These are phyloP conservation scores for Zosterops lateralis DNA, from an alignment of 2,113 vertebrate genomes.

Conservation along the genomic window DNA sequence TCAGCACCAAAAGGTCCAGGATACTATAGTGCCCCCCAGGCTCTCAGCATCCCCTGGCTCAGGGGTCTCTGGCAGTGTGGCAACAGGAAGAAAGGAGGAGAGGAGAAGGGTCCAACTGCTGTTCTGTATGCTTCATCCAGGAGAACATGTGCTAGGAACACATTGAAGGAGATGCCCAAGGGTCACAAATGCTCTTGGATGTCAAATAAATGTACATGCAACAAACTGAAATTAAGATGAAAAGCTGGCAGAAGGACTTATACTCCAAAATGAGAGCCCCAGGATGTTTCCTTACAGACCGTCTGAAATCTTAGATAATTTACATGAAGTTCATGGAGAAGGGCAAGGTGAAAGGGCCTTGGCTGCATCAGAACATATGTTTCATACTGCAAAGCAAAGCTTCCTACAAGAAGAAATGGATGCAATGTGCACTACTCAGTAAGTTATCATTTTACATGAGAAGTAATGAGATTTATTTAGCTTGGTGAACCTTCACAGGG, in stretches of 20 bases:
- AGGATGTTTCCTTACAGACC: conserved; percentile 28
- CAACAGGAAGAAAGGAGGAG: background rate
- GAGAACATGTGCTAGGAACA: conserved; percentile 39
- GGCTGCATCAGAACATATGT: background rate
- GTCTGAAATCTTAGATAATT: conserved; percentile 10
- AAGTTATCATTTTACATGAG: background rate
- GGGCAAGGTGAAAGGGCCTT: background rate
- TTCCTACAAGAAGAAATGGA: background rate
- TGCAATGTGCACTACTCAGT: background rate
- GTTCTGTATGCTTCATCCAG: background rate
- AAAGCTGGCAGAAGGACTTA: conserved; percentile 33
- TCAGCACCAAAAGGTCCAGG: background rate
- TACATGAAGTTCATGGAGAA: conserved; percentile 18
- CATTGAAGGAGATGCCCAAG: conserved; percentile 42
- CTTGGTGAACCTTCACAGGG: background rate
- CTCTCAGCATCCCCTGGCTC: background rate
- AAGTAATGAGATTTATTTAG: background rate
- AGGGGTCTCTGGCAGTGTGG: background rate
- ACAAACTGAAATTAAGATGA: conserved; percentile 32
- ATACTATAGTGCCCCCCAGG: background rate
- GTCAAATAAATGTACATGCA: conserved; percentile 57
- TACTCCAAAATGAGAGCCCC: conserved; percentile 11
- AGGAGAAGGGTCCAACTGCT: background rate
- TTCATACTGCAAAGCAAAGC: background rate
- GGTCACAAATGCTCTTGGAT: conserved; percentile 46